Evolutionary conservation across 1,140 invertebrate genomes (phyloP), one percentile per base, ranked within the genome.

Genomic region (Hyposmocoma kahamanoa): DNA sequence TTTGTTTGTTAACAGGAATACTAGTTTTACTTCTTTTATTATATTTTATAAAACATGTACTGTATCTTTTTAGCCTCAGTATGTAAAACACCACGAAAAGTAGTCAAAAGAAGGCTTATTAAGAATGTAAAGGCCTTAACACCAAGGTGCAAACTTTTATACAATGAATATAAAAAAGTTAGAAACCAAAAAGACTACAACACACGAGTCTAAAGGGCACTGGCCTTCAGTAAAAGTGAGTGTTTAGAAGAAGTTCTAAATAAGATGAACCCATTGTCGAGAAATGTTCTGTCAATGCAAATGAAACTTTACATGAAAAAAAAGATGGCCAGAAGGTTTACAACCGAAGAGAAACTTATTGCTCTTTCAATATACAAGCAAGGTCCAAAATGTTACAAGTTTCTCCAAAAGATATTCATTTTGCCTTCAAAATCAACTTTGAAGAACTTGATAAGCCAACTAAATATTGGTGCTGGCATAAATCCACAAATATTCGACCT

Each of bases 351-450:
- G 32, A 52, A 52, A 32, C 10, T 46, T 28, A 39, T 52, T 15
- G 21, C 21, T 5, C 21, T 52, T 6, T 28, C 49, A 3, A 45
- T 52, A 8, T 41, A 46, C 34, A 52, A 47, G 26, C 50, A 52
- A 46, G 42, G 50, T 11, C 50, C 50, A 20, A 52, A 42, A 19
- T 52, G 39, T 10, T 47, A 52, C 21, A 39, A 15, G 30, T 51
- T 45, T 45, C 17, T 51, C 9, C 18, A 21, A 22, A 41, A 22
- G 13, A 41, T 41, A 41, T 41, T 41, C 22, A 41, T 41, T 21
- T 21, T 21, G 2, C 38, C 38, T 2, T 21, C 38, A 41, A 41
- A 41, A 21, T 21, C 18, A 11, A 41, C 38, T 21, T 13, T 41
- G 13, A 41, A 41, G 11, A 41, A 41, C 20, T 13, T 41, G 38